Evolutionary conservation across 2,888 invertebrate species (phyloP), one percentile per base, ranked within the genome.

Genomic region (Rutpela maculata): DNA sequence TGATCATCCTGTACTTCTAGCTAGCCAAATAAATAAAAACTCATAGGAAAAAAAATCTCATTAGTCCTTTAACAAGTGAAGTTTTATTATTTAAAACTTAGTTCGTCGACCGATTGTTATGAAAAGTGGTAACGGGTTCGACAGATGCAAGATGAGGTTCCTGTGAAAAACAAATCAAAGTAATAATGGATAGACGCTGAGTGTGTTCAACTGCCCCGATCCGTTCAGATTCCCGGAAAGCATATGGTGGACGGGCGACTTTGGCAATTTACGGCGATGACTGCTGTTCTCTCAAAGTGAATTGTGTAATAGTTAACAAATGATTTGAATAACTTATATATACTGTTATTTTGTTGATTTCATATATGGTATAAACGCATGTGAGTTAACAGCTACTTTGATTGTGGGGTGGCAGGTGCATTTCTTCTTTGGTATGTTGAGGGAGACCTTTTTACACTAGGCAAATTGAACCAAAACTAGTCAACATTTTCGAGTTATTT

Each of bases 81-180:
- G 50, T n/a, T 35, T 35, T 35, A 35, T 35, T 35, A 17, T 11
- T 19, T 68, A 6, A 60, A 55, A 18, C 62, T 60, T 35, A 62
- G 72, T 60, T 76, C 72, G 68, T 73, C 73, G 76, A 73, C 73
- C 55, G 12, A 4, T 1, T 50, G 56, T 22, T 22, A 59, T 59
- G 65, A 59, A 74, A 74, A 69, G 72, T 76, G 66, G 31, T 76
- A 76, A 78, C 76, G 76, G 78, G 67, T 74, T 55, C 71, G 76
- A 74, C 78, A 78, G 78, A 74, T 78, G 78, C 67, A 55, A 43
- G 43, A 69, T 60, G 76, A 59, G 59, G 22, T 59, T 75, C 76
- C 26, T 38, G 35, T 66, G 63, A 70, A 77, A 77, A 70, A 74
- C 70, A 50, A 70, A 74, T 74, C 60, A 59, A 59, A 22, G 43